Conservation (phyloP, 2,797 vertebrate species). For the Artibeus lituratus region DNA sequence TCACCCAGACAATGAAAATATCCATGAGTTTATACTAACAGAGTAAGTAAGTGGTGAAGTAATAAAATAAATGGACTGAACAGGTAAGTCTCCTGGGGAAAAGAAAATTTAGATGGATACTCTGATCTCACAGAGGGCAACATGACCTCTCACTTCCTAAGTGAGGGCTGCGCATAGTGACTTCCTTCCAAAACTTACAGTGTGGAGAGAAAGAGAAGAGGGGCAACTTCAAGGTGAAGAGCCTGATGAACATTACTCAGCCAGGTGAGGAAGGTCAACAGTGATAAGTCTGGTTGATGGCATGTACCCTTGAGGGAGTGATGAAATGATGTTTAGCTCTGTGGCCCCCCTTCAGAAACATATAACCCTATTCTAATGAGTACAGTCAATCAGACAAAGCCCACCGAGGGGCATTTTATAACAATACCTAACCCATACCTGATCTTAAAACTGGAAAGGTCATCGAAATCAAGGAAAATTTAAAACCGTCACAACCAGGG, state of each 20-base stretch:
- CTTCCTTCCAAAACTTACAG: not conserved
- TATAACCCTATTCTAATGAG: not conserved
- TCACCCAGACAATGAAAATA: not conserved
- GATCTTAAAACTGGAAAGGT: not conserved
- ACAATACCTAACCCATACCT: not conserved
- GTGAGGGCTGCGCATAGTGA: not conserved
- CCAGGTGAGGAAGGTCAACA: not conserved
- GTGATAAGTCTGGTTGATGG: not conserved
- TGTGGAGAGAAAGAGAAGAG: not conserved
- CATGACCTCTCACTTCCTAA: not conserved
- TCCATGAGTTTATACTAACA: not conserved
- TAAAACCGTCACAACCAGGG: not conserved
- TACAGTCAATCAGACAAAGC: not conserved
- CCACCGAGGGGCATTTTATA: not conserved
- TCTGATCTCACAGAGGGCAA: not conserved
- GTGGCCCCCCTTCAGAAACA: not conserved
- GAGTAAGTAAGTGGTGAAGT: not conserved
- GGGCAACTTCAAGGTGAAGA: not conserved
- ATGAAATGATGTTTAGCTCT: not conserved
- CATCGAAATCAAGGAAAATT: not conserved
- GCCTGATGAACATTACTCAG: not conserved
- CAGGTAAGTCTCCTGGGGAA: too few species aligned
- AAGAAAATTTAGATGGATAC: not conserved
- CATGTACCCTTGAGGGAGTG: not conserved
- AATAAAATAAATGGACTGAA: not conserved